Percentiles rank a stretch among this genome's conserved stretches.
These are phyloP conservation scores for Andrena dorsata DNA, from an alignment of 2,888 invertebrate species.

Conservation along the genomic window DNA sequence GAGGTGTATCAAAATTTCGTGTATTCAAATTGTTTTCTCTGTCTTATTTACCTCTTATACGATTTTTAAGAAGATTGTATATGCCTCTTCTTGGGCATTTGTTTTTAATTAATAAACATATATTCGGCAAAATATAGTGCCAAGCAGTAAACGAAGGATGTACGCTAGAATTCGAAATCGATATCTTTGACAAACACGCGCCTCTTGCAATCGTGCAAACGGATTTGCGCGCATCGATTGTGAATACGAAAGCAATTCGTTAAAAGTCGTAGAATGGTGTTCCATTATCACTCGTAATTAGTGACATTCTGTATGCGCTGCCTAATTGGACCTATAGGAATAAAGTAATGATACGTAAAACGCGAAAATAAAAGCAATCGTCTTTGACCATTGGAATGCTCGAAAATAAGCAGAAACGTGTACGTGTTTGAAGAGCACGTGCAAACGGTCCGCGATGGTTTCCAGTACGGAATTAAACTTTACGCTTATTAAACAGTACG, in stretches of 20 bases:
- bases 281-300: background rate
- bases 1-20: too few relatives aligned
- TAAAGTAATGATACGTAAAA: background rate
- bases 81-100: too few relatives aligned
- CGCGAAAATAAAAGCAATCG: constrained; percentile 8
- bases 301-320: background rate
- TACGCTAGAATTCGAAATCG: too few relatives aligned
- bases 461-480: background rate
- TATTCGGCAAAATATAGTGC: too few relatives aligned
- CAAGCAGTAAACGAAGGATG: too few relatives aligned
- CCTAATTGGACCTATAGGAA: background rate
- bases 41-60: too few relatives aligned
- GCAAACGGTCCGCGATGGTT: background rate
- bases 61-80: too few relatives aligned
- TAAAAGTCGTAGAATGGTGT: background rate
- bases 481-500: too few relatives aligned
- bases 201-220: background rate
- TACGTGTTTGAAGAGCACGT: background rate
- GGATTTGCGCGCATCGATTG: background rate
- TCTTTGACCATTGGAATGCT: background rate
- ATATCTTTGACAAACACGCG: too few relatives aligned
- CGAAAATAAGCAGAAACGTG: background rate
- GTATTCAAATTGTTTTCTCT: too few relatives aligned
- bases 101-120: too few relatives aligned
- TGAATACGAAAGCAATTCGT: background rate